Percentiles rank a stretch among this genome's conserved stretches.
These are phyloP conservation scores for Lepus townsendii DNA, from an alignment of 2,797 vertebrate genomes.

Conservation along the genomic window DNA sequence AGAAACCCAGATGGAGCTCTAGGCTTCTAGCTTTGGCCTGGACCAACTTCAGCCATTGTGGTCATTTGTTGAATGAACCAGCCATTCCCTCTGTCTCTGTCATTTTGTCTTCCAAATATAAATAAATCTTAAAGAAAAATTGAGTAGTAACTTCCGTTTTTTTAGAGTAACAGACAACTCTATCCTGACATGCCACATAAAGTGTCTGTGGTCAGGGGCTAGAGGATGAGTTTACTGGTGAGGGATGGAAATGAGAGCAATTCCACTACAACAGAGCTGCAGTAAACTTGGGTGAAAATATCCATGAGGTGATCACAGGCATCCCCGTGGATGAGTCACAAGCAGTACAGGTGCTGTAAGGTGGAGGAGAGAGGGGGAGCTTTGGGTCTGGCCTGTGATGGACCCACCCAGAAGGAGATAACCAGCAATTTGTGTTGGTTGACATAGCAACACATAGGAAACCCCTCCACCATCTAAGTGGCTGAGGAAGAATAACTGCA, in stretches of 20 bases:
- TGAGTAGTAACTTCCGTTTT: not conserved
- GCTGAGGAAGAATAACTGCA: not conserved
- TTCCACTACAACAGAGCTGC: too few relatives aligned
- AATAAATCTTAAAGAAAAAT: not conserved
- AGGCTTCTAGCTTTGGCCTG: too few relatives aligned
- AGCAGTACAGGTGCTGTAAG: not conserved
- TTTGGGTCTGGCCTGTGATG: not conserved
- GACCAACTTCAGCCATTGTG: too few relatives aligned
- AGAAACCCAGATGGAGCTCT: too few relatives aligned
- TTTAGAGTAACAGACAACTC: not conserved
- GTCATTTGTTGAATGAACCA: too few relatives aligned
- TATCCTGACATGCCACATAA: not conserved
- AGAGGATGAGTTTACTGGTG: not conserved
- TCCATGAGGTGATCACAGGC: not conserved
- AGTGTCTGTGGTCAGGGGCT: not conserved
- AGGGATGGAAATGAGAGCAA: not conserved
- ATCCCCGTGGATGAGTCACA: not conserved
- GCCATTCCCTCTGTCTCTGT: too few relatives aligned
- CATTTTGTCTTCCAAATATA: too few relatives aligned
- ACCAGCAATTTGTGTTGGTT: not conserved
- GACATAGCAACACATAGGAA: not conserved
- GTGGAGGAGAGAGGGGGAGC: too few relatives aligned
- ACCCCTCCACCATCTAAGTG: not conserved
- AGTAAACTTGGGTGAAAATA: not conserved
- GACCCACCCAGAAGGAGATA: not conserved